Evolutionary conservation across 30 jellyfish, hydroid and myxozoan genomes (phyloP).

Genomic region (Cassiopea xamachana): DNA sequence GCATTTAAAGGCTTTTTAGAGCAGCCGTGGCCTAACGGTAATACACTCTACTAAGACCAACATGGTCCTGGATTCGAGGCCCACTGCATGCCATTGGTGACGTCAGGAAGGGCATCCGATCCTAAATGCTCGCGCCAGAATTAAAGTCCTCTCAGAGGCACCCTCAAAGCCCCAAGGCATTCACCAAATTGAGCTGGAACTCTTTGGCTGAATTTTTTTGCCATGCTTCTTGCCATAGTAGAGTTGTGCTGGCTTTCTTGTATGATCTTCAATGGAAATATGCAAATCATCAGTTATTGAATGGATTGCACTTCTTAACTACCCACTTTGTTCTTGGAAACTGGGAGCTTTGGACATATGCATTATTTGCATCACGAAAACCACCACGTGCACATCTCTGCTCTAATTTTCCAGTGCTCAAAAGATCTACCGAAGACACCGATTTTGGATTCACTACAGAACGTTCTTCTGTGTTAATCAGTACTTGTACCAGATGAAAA

Average conservation of each 20-base stretch:
- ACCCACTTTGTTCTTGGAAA: conserved; percentile 14
- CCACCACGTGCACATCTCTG: conserved; percentile 52
- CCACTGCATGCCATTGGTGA: too few species aligned
- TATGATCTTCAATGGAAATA: conserved; percentile 34
- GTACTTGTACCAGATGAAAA: background rate
- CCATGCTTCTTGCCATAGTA: background rate
- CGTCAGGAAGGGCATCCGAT: too few species aligned
- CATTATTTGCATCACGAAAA: conserved; percentile 19
- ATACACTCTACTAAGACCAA: too few species aligned
- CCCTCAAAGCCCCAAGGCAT: too few species aligned
- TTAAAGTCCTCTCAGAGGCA: too few species aligned
- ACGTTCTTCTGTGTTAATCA: background rate
- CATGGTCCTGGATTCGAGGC: too few species aligned
- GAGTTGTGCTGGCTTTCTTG: conserved; percentile 28
- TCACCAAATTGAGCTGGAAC: conserved; percentile 12
- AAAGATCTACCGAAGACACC: conserved; percentile 1
- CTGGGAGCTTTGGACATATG: background rate
- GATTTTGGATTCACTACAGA: background rate
- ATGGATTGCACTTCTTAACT: conserved; percentile 18
- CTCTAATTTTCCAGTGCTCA: conserved; percentile 37
- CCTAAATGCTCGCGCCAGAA: too few species aligned
- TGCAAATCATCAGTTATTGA: background rate
- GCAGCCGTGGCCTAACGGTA: too few species aligned
- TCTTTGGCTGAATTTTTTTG: conserved; percentile 9
- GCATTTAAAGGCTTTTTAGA: background rate